A percentile compares a stretch with the other conserved stretches of the same genome.
Evolutionary conservation across 1,140 invertebrate genomes (phyloP).

Genomic region (Ooceraea biroi): DNA sequence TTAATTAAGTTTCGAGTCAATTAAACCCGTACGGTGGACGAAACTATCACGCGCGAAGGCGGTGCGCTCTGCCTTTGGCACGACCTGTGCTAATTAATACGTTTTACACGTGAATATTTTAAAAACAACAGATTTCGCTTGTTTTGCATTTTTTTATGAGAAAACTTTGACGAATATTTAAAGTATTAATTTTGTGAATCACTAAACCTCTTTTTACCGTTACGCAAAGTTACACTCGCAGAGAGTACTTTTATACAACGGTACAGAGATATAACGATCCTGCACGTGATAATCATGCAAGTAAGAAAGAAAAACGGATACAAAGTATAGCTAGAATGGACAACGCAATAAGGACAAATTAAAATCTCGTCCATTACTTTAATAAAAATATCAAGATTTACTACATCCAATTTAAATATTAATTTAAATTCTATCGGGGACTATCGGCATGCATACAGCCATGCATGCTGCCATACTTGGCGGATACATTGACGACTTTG

Average conservation of each 20-base stretch:
- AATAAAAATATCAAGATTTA: slow-evolving; percentile 27
- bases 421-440: slow-evolving; percentile 24
- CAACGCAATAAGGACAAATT: slow-evolving; percentile 2
- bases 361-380: slow-evolving; percentile 2
- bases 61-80: background rate
- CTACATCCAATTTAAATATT: slow-evolving; percentile 23
- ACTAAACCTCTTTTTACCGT: too few relatives aligned
- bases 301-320: slow-evolving; percentile 1
- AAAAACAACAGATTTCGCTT: too few relatives aligned
- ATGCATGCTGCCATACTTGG: background rate
- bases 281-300: background rate
- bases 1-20: slow-evolving; percentile 41
- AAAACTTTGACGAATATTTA: too few relatives aligned
- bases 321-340: background rate
- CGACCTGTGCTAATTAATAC: slow-evolving; percentile 17
- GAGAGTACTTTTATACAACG: background rate
- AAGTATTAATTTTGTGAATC: too few relatives aligned
- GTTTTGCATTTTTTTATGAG: too few relatives aligned
- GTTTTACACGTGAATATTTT: background rate
- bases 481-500: slow-evolving; percentile 22
- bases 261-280: background rate
- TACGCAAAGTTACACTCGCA: too few relatives aligned
- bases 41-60: slow-evolving; percentile 4
- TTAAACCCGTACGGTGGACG: slow-evolving; percentile 7
- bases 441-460: slow-evolving; percentile 8